A percentile compares a stretch with the other conserved stretches of the same genome.
Evolutionary conservation across 2,797 vertebrate species (phyloP).

Genomic region (Podargus strigoides): DNA sequence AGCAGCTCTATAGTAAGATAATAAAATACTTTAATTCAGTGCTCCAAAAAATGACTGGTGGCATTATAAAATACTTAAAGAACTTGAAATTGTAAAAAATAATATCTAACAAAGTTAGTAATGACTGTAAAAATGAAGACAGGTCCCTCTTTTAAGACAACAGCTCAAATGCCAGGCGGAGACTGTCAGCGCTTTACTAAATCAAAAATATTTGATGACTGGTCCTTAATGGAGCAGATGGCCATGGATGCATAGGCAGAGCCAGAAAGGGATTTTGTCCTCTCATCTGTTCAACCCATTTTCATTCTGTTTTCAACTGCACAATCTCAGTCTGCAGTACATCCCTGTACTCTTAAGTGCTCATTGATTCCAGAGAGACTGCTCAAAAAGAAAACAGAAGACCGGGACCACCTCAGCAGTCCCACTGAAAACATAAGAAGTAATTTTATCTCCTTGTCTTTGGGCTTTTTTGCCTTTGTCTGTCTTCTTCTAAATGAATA

Average conservation of each 20-base stretch:
- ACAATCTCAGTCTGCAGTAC: neutral
- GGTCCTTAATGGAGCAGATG: slow-evolving; percentile 22
- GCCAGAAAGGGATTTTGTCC: slow-evolving; percentile 30
- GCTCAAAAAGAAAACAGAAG: neutral
- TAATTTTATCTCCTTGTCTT: neutral
- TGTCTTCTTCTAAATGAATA: neutral
- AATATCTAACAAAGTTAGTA: neutral
- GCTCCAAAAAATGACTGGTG: neutral
- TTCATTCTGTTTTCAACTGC: neutral
- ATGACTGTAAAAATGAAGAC: neutral
- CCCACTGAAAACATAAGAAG: neutral
- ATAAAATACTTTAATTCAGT: neutral
- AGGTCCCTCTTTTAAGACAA: neutral
- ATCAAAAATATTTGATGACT: neutral
- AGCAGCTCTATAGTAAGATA: neutral
- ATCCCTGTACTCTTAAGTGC: neutral
- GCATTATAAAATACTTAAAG: neutral
- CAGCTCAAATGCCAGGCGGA: neutral
- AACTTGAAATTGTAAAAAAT: neutral
- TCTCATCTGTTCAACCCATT: neutral
- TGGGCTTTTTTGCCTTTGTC: neutral
- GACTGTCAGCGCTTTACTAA: neutral
- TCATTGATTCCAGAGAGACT: neutral
- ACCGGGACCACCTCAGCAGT: neutral
- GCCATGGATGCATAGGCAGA: neutral